These are phyloP conservation scores for Rosalia funebris DNA, from an alignment of 2,888 invertebrate genomes.

Conservation along the genomic window DNA sequence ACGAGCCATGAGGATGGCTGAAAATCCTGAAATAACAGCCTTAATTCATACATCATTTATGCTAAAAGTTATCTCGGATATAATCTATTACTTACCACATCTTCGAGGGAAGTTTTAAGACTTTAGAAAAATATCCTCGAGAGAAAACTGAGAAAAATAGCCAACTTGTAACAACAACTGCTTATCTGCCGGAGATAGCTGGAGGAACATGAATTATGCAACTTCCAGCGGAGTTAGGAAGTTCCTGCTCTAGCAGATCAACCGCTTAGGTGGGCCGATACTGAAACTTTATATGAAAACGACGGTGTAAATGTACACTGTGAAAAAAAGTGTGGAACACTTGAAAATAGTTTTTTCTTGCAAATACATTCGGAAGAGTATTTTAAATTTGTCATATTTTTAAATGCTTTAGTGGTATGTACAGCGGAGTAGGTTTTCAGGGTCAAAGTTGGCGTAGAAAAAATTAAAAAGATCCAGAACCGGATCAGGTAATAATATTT, in stretches of 20 bases:
- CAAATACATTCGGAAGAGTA: too few species aligned
- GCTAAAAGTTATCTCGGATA: constrained; percentile 26
- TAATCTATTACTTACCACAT: constrained; percentile 35
- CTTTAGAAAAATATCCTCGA: constrained; percentile 45
- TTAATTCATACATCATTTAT: constrained; percentile 23
- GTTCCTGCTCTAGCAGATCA: constrained; percentile 47
- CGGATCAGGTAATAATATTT: too few species aligned
- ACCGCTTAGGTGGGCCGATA: constrained; percentile 43
- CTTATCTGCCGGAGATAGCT: constrained; percentile 57
- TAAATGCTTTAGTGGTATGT: too few species aligned
- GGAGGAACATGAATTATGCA: constrained; percentile 58
- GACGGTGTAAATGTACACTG: constrained; percentile 25
- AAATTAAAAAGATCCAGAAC: too few species aligned
- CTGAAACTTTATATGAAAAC: constrained; percentile 32
- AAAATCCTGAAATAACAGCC: constrained; percentile 6
- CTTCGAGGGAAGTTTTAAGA: constrained; percentile 24
- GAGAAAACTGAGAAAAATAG: constrained; percentile 50
- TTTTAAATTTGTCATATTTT: too few species aligned
- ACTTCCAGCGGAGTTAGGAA: constrained; percentile 50
- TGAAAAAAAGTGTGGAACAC: too few species aligned
- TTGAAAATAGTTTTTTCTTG: too few species aligned
- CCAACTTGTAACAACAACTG: constrained; percentile 57
- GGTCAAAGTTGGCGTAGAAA: too few species aligned
- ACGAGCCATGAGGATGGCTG: background rate
- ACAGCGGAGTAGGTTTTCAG: too few species aligned